These are phyloP conservation scores for Poecilia velifera DNA, from an alignment of 2,797 vertebrate species.

Conservation along the genomic window DNA sequence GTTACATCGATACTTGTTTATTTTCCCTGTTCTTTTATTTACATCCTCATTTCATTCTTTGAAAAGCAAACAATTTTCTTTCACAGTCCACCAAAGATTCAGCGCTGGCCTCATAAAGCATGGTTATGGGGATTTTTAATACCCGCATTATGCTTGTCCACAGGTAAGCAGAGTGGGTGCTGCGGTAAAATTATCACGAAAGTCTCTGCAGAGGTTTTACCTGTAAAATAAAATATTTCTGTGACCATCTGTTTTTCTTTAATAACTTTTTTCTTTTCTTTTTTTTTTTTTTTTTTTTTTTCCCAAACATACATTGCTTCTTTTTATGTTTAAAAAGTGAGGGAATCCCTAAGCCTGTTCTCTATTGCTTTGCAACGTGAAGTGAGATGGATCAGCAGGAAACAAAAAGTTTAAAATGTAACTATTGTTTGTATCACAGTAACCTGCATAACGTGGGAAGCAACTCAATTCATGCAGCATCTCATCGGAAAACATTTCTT, in stretches of 20 bases:
- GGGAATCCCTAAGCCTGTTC: slow-evolving; percentile 47
- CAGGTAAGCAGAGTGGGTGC: slow-evolving; percentile 4
- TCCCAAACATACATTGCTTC: slow-evolving; percentile 45
- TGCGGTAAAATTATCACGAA: not conserved
- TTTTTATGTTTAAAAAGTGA: slow-evolving; percentile 61
- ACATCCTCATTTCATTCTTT: not conserved
- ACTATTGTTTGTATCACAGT: not conserved
- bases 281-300: not conserved
- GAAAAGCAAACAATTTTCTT: not conserved
- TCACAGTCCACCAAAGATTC: not conserved
- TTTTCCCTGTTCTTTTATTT: not conserved
- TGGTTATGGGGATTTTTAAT: slow-evolving; percentile 18
- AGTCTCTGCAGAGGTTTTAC: slow-evolving; percentile 24
- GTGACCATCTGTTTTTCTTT: slow-evolving; percentile 39
- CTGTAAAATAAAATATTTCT: slow-evolving; percentile 34
- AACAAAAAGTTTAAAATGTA: slow-evolving; percentile 25
- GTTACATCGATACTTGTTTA: not conserved
- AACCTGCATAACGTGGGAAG: slow-evolving; percentile 13
- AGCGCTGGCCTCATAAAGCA: not conserved
- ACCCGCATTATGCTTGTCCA: slow-evolving; percentile 1
- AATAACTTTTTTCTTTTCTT: slow-evolving; percentile 50
- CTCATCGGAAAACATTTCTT: slow-evolving; percentile 27
- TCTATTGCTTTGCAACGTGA: slow-evolving; percentile 20
- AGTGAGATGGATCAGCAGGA: slow-evolving; percentile 30
- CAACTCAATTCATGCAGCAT: slow-evolving; percentile 28